Evolutionary conservation across 2,797 vertebrate genomes (phyloP).

Genomic region (Chiloscyllium punctatum): DNA sequence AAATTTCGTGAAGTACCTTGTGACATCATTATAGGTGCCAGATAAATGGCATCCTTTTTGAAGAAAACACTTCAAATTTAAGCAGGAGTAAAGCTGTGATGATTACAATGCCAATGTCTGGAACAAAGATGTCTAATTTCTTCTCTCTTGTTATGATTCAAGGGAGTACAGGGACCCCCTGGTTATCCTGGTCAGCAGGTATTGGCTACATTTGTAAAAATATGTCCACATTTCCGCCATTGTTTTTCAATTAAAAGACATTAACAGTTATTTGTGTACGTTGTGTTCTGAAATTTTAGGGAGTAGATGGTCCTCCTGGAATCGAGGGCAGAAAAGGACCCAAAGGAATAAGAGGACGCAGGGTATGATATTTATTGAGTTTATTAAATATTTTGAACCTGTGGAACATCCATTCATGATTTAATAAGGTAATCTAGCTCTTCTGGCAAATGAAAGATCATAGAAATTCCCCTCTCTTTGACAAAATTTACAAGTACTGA

Average conservation of each 20-base stretch:
- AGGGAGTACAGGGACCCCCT: slow-evolving; percentile 69
- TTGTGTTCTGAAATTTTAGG: slow-evolving; percentile 54
- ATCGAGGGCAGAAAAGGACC: slow-evolving; percentile 58
- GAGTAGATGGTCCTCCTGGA: slow-evolving; percentile 64
- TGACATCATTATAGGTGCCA: not conserved
- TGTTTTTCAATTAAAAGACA: not conserved
- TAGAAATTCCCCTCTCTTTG: not conserved
- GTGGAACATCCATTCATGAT: not conserved
- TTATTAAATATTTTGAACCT: not conserved
- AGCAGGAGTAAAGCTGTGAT: not conserved
- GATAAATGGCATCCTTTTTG: not conserved
- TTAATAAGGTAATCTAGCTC: not conserved
- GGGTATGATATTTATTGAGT: slow-evolving; percentile 55
- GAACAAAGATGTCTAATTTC: not conserved
- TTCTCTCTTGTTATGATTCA: slow-evolving; percentile 36
- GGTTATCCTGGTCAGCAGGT: slow-evolving; percentile 70
- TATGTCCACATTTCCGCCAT: slow-evolving; percentile 31
- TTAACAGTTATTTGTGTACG: slow-evolving; percentile 40
- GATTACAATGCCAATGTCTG: not conserved
- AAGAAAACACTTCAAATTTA: not conserved
- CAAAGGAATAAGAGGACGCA: slow-evolving; percentile 69
- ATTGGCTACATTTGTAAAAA: slow-evolving; percentile 38
- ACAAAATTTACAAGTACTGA: not conserved
- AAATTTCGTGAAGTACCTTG: not conserved
- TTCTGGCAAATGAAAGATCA: not conserved